Evolutionary conservation across 2,113 vertebrate species (phyloP), one percentile per base, ranked within the genome.

Genomic region (Menura novaehollandiae): DNA sequence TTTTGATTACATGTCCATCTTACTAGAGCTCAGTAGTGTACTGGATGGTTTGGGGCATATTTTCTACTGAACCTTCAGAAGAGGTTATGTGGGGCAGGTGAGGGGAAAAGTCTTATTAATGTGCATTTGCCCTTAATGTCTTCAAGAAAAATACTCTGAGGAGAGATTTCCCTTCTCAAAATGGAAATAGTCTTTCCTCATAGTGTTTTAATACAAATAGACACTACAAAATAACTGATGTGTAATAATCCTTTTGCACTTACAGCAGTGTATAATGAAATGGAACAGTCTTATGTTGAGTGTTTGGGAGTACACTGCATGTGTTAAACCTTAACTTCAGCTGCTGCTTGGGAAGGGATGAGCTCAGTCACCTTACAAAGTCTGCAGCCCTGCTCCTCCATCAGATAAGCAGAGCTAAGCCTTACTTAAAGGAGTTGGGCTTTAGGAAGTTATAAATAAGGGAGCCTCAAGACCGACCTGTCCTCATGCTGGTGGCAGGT

Each of bases 1-100:
- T 95, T 92, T 90, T 98, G 97, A 98, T 97, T 98, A 94, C 59
- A 68, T 94, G 91, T 97, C 95, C 87, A 73, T 97, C 85, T 97
- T 95, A 76, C 69, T 89, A 68, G 72, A 96, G 80, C 41, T 80
- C 64, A 88, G 75, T 87, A 82, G 81, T 87, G 73, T 81, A 73
- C 74, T 83, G 37, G 44, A 30, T 51, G 28, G 37, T 71, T 96
- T 78, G 28, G 67, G 90, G 75, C 59, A 82, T 91, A 76, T 92
- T 93, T 95, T 85, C 76, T 73, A 77, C 51, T 90, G 68, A 53
- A 62, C 41, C 49, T 96, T 96, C 37, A 91, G 46, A 28, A 92
- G 37, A 72, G 59, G 53, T 94, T 87, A 58, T 67, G 46, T 24
- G 58, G 24, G 72, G 7, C 59, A 56, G 35, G 32, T 52, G 59